These are phyloP conservation scores for Manis pentadactyla DNA, from an alignment of 2,797 vertebrate genomes.

Conservation along the genomic window DNA sequence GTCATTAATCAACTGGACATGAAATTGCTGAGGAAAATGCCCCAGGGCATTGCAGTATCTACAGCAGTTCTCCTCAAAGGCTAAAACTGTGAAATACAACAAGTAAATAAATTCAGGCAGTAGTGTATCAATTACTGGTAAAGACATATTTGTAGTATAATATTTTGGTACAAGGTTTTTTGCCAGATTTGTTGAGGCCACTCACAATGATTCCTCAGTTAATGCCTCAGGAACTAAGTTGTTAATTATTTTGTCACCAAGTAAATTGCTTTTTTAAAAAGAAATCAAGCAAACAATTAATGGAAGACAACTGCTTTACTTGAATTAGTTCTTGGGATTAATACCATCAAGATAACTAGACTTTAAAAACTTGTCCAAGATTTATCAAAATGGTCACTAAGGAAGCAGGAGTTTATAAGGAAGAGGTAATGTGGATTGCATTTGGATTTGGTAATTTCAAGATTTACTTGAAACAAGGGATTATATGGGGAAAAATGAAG, in stretches of 20 bases:
- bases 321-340: background rate
- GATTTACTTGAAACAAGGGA: background rate
- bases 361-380: constrained; percentile 3
- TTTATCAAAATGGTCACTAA: constrained; percentile 34
- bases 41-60: background rate
- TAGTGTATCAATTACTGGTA: background rate
- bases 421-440: background rate
- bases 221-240: constrained; percentile 31
- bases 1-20: background rate
- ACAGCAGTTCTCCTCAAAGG: background rate
- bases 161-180: background rate
- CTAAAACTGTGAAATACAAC: background rate
- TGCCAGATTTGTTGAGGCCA: background rate
- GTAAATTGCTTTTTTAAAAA: background rate
- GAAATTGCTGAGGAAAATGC: background rate
- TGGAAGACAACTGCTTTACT: background rate
- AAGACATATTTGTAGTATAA: background rate
- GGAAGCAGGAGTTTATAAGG: background rate
- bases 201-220: background rate
- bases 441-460: background rate
- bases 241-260: constrained; percentile 7
- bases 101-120: background rate
- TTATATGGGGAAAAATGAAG: background rate
- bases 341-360: background rate
- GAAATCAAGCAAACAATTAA: constrained; percentile 1